phyloP scores from a whole-genome alignment of 2,888 invertebrate genomes.

The Cephus pulcher region DNA sequence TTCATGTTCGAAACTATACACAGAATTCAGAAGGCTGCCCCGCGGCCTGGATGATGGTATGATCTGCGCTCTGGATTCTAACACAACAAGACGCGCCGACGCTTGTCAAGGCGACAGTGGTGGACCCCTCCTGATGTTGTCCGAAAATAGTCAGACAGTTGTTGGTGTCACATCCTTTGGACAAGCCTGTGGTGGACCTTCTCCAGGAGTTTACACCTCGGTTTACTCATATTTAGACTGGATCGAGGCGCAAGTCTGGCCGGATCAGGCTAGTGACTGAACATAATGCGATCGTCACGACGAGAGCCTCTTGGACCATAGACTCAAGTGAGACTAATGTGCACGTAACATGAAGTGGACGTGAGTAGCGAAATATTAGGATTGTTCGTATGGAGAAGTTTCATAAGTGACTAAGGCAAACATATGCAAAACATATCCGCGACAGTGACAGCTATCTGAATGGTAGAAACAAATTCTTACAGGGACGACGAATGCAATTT shows the following conservation, averaged over 20 bases:
- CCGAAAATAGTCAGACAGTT: slow-evolving; percentile 33
- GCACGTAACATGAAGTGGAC: not conserved
- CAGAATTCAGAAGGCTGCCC: slow-evolving; percentile 36
- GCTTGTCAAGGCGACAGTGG: slow-evolving; percentile 59
- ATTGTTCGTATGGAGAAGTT: not conserved
- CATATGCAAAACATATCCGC: not conserved
- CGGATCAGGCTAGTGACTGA: slow-evolving; percentile 18
- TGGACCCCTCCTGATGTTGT: slow-evolving; percentile 50
- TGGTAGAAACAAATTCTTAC: not conserved
- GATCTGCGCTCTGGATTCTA: slow-evolving; percentile 50
- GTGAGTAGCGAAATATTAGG: not conserved
- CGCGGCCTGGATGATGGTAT: slow-evolving; percentile 48
- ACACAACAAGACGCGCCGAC: slow-evolving; percentile 41
- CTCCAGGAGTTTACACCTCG: slow-evolving; percentile 54
- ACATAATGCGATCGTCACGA: not conserved
- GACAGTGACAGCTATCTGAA: not conserved
- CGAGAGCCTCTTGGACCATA: not conserved
- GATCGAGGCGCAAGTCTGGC: slow-evolving; percentile 58
- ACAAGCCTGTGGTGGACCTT: slow-evolving; percentile 45
- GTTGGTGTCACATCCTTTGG: slow-evolving; percentile 58
- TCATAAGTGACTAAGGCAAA: not conserved
- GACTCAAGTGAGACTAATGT: not conserved
- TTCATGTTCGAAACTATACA: slow-evolving; percentile 40
- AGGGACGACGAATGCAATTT: not conserved
- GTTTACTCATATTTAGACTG: slow-evolving; percentile 53